These are phyloP conservation scores for Agrotis puta DNA, from an alignment of 2,888 invertebrate genomes.

Conservation along the genomic window DNA sequence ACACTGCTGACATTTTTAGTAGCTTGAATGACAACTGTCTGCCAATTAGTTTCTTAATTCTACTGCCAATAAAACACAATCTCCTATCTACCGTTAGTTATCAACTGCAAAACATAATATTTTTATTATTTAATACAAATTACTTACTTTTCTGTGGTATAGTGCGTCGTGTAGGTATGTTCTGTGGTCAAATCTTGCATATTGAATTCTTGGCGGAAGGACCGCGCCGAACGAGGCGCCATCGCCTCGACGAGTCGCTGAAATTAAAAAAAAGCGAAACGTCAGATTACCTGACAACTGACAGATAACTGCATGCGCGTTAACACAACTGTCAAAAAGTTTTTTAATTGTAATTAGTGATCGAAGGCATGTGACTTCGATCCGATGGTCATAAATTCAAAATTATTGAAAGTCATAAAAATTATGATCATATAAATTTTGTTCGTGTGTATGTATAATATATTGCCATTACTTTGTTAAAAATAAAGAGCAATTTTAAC, in stretches of 20 bases:
- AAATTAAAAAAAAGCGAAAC: conserved; percentile 70
- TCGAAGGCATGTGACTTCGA: not conserved
- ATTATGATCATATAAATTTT: conserved; percentile 1
- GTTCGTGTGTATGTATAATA: too few relatives aligned
- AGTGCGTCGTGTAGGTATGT: conserved; percentile 93
- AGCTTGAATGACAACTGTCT: conserved; percentile 11
- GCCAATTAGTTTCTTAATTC: conserved; percentile 26
- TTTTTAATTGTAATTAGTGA: not conserved
- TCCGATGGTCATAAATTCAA: not conserved
- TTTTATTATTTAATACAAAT: not conserved
- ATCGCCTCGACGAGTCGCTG: conserved; percentile 93
- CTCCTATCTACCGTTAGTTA: conserved; percentile 3
- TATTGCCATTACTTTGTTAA: conserved; percentile 2
- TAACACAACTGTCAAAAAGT: conserved; percentile 11
- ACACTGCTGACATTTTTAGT: conserved; percentile 33
- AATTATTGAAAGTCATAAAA: conserved; percentile 4
- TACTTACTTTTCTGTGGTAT: conserved; percentile 92
- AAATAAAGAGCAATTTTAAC: not conserved
- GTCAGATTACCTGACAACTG: conserved; percentile 19
- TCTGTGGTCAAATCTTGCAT: conserved; percentile 93
- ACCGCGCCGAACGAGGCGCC: conserved; percentile 93
- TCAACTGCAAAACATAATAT: conserved; percentile 4
- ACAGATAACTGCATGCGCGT: conserved; percentile 2
- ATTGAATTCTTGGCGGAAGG: conserved; percentile 96
- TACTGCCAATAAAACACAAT: conserved; percentile 16